Conservation (phyloP, 2,888 invertebrate genomes). For the Morpho helenor region DNA sequence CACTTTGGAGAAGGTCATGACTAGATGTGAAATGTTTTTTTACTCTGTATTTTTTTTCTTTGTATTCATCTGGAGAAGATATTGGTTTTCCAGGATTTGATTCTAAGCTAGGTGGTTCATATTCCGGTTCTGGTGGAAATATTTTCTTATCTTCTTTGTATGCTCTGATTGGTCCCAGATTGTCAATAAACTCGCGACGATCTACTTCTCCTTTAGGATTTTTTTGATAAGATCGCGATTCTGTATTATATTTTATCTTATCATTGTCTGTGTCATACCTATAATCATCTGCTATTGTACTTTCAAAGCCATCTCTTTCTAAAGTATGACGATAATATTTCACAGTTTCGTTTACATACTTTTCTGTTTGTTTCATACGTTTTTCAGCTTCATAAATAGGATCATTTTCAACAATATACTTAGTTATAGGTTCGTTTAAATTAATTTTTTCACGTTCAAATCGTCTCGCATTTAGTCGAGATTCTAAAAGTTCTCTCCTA, state of each 20-base stretch:
- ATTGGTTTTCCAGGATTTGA: conserved; percentile 76
- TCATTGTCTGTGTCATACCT: conserved; percentile 71
- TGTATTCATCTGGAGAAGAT: conserved; percentile 80
- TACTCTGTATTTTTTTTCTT: conserved; percentile 71
- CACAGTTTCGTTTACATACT: conserved; percentile 78
- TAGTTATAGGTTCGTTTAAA: conserved; percentile 59
- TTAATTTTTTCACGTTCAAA: conserved; percentile 55
- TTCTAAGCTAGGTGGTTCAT: conserved; percentile 84
- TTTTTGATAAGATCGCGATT: conserved; percentile 57
- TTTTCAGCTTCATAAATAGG: conserved; percentile 67
- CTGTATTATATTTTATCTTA: conserved; percentile 66
- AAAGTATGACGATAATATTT: conserved; percentile 77
- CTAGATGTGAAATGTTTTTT: conserved; percentile 70
- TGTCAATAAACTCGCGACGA: conserved; percentile 59
- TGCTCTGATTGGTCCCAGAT: conserved; percentile 43
- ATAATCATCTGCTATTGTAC: conserved; percentile 70
- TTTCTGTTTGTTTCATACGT: conserved; percentile 72
- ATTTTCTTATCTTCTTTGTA: conserved; percentile 52
- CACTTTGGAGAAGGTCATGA: conserved; percentile 65
- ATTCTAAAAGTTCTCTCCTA: conserved; percentile 86
- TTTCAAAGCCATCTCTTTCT: conserved; percentile 78
- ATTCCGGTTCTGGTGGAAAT: conserved; percentile 75
- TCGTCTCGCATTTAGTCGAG: conserved; percentile 83
- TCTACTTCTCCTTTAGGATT: conserved; percentile 58
- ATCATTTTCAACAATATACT: conserved; percentile 71